Conservation (phyloP, 2,797 vertebrate genomes). For the Naso thynnoides region DNA sequence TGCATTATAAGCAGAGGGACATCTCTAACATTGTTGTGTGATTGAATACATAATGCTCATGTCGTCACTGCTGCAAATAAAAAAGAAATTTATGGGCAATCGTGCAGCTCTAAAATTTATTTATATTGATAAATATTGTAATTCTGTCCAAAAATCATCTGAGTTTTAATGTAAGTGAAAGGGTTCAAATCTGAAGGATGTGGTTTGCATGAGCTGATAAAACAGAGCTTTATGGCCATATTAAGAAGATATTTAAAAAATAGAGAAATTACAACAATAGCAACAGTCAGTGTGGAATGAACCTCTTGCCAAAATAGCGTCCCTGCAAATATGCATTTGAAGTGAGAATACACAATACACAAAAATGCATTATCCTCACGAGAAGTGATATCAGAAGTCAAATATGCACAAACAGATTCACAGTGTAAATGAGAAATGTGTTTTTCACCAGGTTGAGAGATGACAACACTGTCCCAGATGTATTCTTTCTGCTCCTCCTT, state of each 20-base stretch:
- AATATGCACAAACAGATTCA: not conserved
- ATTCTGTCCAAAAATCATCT: not conserved
- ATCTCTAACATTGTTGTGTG: no score
- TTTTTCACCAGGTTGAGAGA: conserved; percentile 49
- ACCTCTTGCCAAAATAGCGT: not conserved
- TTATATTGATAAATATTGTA: no score
- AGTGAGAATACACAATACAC: not conserved
- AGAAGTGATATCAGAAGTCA: not conserved
- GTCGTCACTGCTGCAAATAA: not conserved
- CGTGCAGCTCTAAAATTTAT: not conserved
- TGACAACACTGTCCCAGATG: conserved; percentile 28
- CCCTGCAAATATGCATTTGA: no score
- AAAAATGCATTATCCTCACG: not conserved
- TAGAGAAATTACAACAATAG: not conserved
- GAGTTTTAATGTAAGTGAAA: not conserved
- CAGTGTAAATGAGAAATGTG: not conserved
- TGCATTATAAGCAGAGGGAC: not conserved
- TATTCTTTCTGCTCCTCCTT: conserved; percentile 33
- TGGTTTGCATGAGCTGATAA: not conserved
- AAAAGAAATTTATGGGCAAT: not conserved
- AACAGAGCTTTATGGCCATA: not conserved
- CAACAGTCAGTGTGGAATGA: not conserved
- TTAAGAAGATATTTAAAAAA: not conserved
- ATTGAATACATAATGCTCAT: no score
- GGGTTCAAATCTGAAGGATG: not conserved